Evolutionary conservation across 1,140 invertebrate species (phyloP).

Genomic region (Orchestia grillus): DNA sequence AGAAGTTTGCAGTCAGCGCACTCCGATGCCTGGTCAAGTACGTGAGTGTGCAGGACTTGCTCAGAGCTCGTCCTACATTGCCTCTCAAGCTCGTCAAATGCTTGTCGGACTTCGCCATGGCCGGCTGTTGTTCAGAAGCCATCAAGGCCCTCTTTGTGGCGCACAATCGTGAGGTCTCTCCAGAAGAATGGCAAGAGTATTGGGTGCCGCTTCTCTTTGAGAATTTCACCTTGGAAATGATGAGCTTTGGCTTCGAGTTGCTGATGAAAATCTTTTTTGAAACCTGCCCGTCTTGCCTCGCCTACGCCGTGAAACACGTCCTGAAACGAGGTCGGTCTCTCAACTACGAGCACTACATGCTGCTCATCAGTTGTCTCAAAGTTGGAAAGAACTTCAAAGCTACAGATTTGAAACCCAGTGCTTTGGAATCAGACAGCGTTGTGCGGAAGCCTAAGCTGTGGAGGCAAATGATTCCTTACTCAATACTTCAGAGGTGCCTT

Average conservation of each 20-base stretch:
- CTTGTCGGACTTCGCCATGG: conserved; percentile 22
- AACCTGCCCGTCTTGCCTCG: conserved; percentile 58
- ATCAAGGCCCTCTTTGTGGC: conserved; percentile 47
- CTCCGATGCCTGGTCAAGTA: conserved; percentile 41
- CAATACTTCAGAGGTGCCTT: conserved; percentile 59
- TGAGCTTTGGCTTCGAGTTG: conserved; percentile 64
- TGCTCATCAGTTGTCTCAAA: conserved; percentile 67
- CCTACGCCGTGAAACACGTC: conserved; percentile 58
- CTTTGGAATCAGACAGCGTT: too few species aligned
- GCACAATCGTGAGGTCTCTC: conserved; percentile 12
- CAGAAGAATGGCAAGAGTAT: conserved; percentile 57
- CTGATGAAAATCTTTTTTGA: conserved; percentile 63
- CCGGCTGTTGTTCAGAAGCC: conserved; percentile 8
- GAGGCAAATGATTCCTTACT: conserved; percentile 63
- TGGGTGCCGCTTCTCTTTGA: conserved; percentile 55
- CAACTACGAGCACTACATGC: conserved; percentile 63
- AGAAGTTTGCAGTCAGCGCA: conserved; percentile 39
- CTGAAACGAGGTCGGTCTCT: conserved; percentile 58
- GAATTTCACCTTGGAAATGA: conserved; percentile 49
- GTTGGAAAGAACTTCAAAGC: conserved; percentile 61
- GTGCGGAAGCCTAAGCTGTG: conserved; percentile 48
- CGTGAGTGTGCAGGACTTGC: conserved; percentile 8
- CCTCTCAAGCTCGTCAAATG: not conserved
- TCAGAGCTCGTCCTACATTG: not conserved
- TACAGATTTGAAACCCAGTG: not conserved